phyloP scores from a whole-genome alignment of 2,113 vertebrate genomes.

The Pavo muticus region DNA sequence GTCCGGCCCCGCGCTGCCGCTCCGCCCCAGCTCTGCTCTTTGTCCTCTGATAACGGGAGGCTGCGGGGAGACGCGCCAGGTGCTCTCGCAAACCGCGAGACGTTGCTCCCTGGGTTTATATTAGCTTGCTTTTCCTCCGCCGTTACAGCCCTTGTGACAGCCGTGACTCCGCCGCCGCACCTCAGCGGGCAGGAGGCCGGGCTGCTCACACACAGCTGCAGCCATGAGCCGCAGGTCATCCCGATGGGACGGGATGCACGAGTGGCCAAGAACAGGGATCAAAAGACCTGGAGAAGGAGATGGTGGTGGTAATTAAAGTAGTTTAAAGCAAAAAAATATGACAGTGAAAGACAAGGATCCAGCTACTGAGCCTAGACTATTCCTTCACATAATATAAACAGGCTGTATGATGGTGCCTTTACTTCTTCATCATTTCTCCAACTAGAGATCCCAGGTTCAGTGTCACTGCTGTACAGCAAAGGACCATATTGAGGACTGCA shows the following conservation, averaged over 20 bases:
- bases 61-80: neutral
- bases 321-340: neutral
- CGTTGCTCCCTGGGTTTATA: neutral
- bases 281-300: neutral
- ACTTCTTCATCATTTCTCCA: neutral
- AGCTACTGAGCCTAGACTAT: neutral
- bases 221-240: neutral
- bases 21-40: neutral
- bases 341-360: neutral
- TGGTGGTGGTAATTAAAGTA: neutral
- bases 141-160: neutral
- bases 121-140: neutral
- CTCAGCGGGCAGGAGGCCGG: neutral
- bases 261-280: neutral
- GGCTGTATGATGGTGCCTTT: neutral
- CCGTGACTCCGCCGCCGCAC: neutral
- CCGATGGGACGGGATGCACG: neutral
- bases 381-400: neutral
- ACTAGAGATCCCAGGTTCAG: neutral
- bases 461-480: neutral
- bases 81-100: neutral
- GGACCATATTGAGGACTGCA: neutral
- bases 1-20: neutral
- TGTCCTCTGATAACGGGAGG: neutral
- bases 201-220: neutral